A percentile compares a stretch with the other conserved stretches of the same genome.
These are phyloP conservation scores for Saccostrea cuccullata DNA, from an alignment of 1,140 invertebrate genomes.

Conservation along the genomic window DNA sequence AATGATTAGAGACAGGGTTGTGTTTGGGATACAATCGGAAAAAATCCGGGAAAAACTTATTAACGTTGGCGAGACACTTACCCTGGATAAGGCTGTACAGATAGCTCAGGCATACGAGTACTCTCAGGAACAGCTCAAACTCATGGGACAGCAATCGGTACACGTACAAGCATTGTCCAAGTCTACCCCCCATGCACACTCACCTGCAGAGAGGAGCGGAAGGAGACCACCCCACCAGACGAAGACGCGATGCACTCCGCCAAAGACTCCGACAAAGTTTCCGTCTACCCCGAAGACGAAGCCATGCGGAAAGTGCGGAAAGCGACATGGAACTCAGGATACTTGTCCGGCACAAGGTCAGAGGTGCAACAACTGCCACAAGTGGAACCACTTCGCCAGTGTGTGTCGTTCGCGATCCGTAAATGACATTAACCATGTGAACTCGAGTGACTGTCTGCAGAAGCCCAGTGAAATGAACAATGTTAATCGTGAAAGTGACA, in stretches of 20 bases:
- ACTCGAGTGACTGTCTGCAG: not conserved
- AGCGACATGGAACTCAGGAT: not conserved
- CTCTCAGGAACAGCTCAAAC: no score
- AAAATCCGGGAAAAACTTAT: constrained; percentile 34
- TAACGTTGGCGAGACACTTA: not conserved
- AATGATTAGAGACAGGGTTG: constrained; percentile 21
- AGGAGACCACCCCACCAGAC: not conserved
- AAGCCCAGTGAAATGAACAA: not conserved
- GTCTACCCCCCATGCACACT: no score
- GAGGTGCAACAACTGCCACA: constrained; percentile 24
- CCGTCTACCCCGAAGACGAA: not conserved
- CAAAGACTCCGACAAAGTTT: no score
- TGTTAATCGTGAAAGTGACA: no score
- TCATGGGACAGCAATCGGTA: no score
- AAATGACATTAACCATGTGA: no score
- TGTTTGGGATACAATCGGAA: constrained; percentile 25
- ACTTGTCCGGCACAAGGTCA: not conserved
- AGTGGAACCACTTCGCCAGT: not conserved
- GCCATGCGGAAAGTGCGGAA: not conserved
- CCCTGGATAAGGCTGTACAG: constrained; percentile 28
- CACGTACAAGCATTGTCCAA: no score
- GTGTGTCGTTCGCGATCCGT: not conserved
- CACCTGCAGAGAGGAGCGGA: no score
- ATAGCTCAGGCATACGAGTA: constrained; percentile 30
- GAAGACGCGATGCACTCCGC: no score